A percentile compares a stretch with the other conserved stretches of the same genome.
Conservation (phyloP, 92 coral and sea anemone species). For the Actinostola sp. region DNA sequence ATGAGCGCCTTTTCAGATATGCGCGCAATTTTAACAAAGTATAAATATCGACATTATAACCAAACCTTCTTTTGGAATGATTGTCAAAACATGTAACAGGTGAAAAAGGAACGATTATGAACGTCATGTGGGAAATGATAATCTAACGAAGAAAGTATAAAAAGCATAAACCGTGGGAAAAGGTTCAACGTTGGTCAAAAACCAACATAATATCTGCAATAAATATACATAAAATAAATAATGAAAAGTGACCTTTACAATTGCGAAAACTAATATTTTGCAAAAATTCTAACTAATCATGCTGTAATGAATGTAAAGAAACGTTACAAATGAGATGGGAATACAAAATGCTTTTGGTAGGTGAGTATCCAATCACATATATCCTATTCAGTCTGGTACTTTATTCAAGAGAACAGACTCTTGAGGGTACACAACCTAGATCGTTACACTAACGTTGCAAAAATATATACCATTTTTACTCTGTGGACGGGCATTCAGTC, state of each 20-base stretch:
- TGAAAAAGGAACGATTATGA: neutral
- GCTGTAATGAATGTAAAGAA: neutral
- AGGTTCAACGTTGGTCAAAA: too few relatives aligned
- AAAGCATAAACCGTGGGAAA: neutral
- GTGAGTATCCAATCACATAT: too few relatives aligned
- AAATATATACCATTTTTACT: slow-evolving; percentile 13
- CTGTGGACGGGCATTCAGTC: slow-evolving; percentile 51
- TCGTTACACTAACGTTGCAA: slow-evolving; percentile 1
- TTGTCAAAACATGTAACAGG: too few relatives aligned
- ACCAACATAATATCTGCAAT: neutral
- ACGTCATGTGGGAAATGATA: slow-evolving; percentile 1
- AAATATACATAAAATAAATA: neutral
- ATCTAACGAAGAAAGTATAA: neutral
- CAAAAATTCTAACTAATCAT: too few relatives aligned
- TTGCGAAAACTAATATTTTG: too few relatives aligned
- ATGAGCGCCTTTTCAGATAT: too few relatives aligned
- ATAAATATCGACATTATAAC: slow-evolving; percentile 8
- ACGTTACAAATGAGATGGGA: too few relatives aligned
- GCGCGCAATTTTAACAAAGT: neutral
- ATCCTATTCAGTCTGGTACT: too few relatives aligned
- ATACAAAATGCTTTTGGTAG: too few relatives aligned
- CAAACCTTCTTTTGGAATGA: slow-evolving; percentile 11
- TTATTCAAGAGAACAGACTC: neutral
- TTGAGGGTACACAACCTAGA: neutral
- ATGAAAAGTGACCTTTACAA: neutral